Conservation (phyloP, 2,888 invertebrate species). For the Lysandra coridon region DNA sequence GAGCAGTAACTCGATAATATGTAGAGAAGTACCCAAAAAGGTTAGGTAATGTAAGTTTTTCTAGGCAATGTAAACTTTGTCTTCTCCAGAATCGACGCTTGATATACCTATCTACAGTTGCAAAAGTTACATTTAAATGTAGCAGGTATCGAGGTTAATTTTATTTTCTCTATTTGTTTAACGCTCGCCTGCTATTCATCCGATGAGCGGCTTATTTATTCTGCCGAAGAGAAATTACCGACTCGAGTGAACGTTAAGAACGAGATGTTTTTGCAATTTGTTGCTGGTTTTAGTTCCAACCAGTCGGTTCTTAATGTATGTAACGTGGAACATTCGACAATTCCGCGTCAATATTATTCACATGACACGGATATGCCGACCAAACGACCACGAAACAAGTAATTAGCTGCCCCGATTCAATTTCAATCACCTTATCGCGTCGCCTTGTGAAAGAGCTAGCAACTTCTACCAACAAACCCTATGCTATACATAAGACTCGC, state of each 20-base stretch:
- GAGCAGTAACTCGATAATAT: too few species aligned
- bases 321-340: background rate
- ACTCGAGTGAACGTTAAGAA: background rate
- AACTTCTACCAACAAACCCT: background rate
- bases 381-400: background rate
- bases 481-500: background rate
- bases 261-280: constrained; percentile 8
- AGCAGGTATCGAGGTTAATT: constrained; percentile 16
- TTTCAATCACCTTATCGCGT: background rate
- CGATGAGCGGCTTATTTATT: background rate
- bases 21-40: too few species aligned
- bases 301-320: background rate
- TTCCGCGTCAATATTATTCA: background rate
- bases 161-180: constrained; percentile 10
- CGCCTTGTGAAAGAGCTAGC: too few species aligned
- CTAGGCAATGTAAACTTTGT: background rate
- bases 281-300: background rate
- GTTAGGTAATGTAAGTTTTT: background rate
- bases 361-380: background rate
- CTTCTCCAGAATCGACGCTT: background rate
- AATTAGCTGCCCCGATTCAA: background rate
- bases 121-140: background rate
- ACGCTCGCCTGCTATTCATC: background rate
- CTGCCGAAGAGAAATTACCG: background rate
- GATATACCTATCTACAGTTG: background rate